phyloP scores from a whole-genome alignment of 2,113 vertebrate species.

The Ptychochromis oligacanthus region DNA sequence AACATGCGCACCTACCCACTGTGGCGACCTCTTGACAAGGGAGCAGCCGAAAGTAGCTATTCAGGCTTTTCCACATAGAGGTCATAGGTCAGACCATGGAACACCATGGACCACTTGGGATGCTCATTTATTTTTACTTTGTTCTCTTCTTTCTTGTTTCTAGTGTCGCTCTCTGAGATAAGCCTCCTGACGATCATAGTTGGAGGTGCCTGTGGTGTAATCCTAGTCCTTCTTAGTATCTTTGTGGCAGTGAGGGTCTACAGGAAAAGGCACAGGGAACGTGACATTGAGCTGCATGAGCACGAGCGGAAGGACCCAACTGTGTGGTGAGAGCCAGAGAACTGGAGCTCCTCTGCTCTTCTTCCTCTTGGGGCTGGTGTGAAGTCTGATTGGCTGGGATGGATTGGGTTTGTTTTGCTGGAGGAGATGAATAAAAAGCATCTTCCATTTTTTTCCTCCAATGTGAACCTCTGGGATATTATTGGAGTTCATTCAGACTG shows the following conservation, averaged over 20 bases:
- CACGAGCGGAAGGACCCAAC: conserved; percentile 51
- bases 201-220: conserved; percentile 80
- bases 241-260: conserved; percentile 77
- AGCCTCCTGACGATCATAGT: conserved; percentile 83
- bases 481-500: background rate
- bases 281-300: conserved; percentile 48
- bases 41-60: no score
- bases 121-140: background rate
- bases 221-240: conserved; percentile 80
- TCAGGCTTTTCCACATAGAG: no score
- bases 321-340: conserved; percentile 81
- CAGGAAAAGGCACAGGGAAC: conserved; percentile 54
- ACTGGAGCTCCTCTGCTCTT: conserved; percentile 8
- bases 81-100: no score
- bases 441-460: conserved; percentile 44
- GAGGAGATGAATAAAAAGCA: conserved; percentile 30
- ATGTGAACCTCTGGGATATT: conserved; percentile 1
- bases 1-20: no score
- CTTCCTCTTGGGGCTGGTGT: conserved; percentile 41
- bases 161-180: conserved; percentile 88
- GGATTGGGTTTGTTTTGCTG: conserved; percentile 36
- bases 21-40: no score
- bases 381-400: conserved; percentile 18
- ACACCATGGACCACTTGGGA: background rate
- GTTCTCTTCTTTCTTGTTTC: background rate